A percentile compares a stretch with the other conserved stretches of the same genome.
Conservation (phyloP, 2,797 vertebrate species). For the Chloroceryle amazona region DNA sequence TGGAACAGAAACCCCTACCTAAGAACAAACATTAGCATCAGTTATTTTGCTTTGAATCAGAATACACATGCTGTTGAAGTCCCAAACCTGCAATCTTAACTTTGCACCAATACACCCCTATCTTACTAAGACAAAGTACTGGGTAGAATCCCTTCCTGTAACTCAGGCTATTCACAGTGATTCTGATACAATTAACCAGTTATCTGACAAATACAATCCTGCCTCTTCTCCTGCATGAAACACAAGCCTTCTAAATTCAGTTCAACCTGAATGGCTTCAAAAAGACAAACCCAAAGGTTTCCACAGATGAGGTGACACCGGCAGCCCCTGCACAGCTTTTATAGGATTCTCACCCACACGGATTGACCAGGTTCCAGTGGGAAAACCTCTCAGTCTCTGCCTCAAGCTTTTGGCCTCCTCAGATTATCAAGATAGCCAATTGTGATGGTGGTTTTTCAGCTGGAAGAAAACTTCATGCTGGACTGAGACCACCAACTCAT, state of each 20-base stretch:
- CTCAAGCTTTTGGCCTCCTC: constrained; percentile 24
- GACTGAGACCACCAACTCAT: constrained; percentile 58
- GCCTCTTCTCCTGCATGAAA: neutral
- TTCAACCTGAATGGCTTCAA: neutral
- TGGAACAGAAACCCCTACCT: neutral
- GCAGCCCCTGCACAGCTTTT: neutral
- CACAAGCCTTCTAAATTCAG: neutral
- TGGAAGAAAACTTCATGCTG: constrained; percentile 25
- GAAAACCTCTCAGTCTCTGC: neutral
- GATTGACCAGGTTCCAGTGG: neutral
- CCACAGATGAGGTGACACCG: neutral
- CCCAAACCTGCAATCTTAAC: neutral
- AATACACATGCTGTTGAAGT: rapidly evolving
- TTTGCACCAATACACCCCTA: neutral
- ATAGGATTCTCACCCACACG: neutral
- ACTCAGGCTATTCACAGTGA: neutral
- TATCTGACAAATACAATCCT: neutral
- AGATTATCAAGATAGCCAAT: neutral
- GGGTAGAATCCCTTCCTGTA: neutral
- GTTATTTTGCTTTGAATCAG: neutral
- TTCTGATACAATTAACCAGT: neutral
- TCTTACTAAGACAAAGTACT: neutral
- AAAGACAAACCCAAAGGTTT: neutral
- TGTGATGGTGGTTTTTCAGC: constrained; percentile 38
- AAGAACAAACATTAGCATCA: neutral